A percentile compares a stretch with the other conserved stretches of the same genome.
These are phyloP conservation scores for Spongilla lacustris DNA, from an alignment of 37 sponge, comb jelly and placozoan species.

Conservation along the genomic window DNA sequence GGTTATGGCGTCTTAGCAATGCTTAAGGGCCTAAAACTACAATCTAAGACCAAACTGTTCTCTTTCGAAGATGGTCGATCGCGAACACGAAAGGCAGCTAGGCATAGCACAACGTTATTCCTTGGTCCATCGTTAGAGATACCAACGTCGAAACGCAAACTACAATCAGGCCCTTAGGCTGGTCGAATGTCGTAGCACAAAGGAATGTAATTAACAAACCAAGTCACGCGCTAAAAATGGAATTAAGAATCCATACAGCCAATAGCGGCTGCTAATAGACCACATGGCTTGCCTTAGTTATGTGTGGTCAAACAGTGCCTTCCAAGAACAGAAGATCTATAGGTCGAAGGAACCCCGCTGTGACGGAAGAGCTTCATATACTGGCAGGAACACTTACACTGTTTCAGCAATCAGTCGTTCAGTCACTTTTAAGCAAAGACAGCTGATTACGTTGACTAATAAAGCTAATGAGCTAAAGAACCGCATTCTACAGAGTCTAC, in stretches of 20 bases:
- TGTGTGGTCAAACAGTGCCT: background rate
- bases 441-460: background rate
- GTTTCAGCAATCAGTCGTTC: background rate
- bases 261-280: background rate
- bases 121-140: no score
- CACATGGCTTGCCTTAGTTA: slow-evolving; percentile 1
- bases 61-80: no score
- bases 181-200: no score
- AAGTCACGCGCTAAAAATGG: background rate
- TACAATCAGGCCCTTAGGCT: no score
- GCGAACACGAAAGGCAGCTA: no score
- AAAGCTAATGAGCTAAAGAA: background rate
- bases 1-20: no score
- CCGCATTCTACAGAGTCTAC: background rate
- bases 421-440: background rate
- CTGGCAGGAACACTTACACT: background rate
- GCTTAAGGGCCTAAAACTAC: no score
- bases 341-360: background rate
- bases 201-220: no score
- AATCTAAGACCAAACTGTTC: no score
- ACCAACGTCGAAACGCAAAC: no score
- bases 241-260: background rate
- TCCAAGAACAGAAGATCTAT: background rate
- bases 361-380: background rate
- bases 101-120: no score